phyloP scores from a whole-genome alignment of 2,797 vertebrate genomes.

The Cyprinella venusta region DNA sequence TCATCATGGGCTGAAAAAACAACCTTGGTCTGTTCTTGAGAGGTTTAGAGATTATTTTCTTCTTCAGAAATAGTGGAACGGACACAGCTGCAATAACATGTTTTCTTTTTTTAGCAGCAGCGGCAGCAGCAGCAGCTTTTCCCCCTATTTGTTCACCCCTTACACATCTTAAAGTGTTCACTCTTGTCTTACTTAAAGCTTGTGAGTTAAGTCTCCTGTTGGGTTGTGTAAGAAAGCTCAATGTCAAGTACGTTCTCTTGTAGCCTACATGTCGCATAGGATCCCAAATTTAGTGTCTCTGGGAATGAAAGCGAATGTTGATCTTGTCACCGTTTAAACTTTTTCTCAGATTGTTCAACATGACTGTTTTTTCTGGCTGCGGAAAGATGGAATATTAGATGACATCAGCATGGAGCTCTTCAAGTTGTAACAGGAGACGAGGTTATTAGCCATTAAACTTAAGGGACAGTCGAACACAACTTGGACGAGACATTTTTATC shows the following conservation, averaged over 20 bases:
- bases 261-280: slow-evolving; percentile 12
- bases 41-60: not conserved
- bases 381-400: slow-evolving; percentile 23
- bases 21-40: not conserved
- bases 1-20: not conserved
- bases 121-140: slow-evolving; percentile 25
- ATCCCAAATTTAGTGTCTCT: slow-evolving; percentile 30
- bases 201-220: not conserved
- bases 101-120: not conserved
- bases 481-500: slow-evolving; percentile 10
- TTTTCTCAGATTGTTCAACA: slow-evolving; percentile 9
- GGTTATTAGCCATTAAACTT: slow-evolving; percentile 10
- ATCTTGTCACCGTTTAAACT: not conserved
- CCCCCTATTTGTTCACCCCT: slow-evolving; percentile 13
- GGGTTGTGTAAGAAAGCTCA: slow-evolving; percentile 27
- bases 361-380: slow-evolving; percentile 15
- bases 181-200: slow-evolving; percentile 6
- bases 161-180: slow-evolving; percentile 5
- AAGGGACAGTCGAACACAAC: slow-evolving; percentile 5
- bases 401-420: slow-evolving; percentile 28
- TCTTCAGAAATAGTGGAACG: slow-evolving; percentile 49
- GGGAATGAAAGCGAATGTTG: not conserved
- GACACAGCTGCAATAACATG: slow-evolving; percentile 65
- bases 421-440: slow-evolving; percentile 3
- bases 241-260: slow-evolving; percentile 9